phyloP scores from a whole-genome alignment of 2,888 invertebrate species.

The Hoplodrina ambigua region DNA sequence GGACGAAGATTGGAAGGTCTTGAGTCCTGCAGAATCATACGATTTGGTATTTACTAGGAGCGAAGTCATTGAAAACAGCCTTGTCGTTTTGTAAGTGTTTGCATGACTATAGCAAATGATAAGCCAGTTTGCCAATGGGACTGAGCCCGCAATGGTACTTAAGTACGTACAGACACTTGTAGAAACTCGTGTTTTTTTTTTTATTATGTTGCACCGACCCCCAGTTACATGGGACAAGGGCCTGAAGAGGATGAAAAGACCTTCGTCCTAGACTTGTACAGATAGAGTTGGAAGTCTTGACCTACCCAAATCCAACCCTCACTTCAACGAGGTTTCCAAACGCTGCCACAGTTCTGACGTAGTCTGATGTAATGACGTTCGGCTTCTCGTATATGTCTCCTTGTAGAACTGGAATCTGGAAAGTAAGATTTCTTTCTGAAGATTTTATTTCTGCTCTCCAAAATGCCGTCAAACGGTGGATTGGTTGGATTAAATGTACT shows the following conservation, averaged over 20 bases:
- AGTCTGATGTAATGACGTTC: constrained; percentile 89
- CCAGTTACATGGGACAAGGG: too few species aligned
- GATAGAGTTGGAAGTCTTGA: too few species aligned
- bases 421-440: background rate
- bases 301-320: constrained; percentile 81
- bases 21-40: constrained; percentile 88
- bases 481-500: background rate
- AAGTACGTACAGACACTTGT: too few species aligned
- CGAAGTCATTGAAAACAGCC: background rate
- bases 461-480: background rate
- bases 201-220: too few species aligned
- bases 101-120: background rate
- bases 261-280: too few species aligned
- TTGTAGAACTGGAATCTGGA: constrained; percentile 80
- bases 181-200: too few species aligned
- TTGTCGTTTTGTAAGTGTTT: background rate
- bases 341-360: constrained; percentile 88
- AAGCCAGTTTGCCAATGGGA: background rate
- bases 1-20: constrained; percentile 92
- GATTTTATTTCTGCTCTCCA: background rate
- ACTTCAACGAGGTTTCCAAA: constrained; percentile 91
- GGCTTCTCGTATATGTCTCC: constrained; percentile 86
- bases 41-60: background rate
- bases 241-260: too few species aligned
- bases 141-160: background rate